Conservation (phyloP, 2,888 invertebrate genomes). For the Noctua fimbriata region DNA sequence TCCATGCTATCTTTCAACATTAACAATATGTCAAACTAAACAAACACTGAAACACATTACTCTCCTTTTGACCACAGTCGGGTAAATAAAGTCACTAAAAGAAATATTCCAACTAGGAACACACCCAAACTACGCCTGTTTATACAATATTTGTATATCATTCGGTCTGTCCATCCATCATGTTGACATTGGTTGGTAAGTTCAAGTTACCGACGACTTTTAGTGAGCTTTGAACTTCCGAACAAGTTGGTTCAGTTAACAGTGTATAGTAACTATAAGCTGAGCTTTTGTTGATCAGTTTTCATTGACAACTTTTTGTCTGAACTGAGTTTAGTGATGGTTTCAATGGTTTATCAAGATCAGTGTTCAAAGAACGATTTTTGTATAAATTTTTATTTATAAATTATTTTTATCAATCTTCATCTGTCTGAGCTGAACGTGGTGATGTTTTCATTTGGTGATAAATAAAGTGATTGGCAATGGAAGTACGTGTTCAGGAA, state of each 20-base stretch:
- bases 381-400: background rate
- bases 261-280: background rate
- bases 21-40: background rate
- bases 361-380: background rate
- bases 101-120: slow-evolving; percentile 10
- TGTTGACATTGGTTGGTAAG: slow-evolving; percentile 62
- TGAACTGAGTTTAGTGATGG: background rate
- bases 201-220: slow-evolving; percentile 37
- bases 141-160: slow-evolving; percentile 73
- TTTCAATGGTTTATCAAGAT: background rate
- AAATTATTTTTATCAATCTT: background rate
- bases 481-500: slow-evolving; percentile 29
- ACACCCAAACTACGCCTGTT: slow-evolving; percentile 37
- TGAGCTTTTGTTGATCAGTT: background rate
- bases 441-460: background rate
- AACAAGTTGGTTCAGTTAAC: slow-evolving; percentile 22
- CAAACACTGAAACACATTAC: background rate
- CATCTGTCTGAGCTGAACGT: background rate
- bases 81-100: slow-evolving; percentile 6
- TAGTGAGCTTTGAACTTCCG: slow-evolving; percentile 41
- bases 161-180: slow-evolving; percentile 63
- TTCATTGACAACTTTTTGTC: background rate
- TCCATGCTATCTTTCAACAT: no score
- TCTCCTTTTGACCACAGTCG: background rate
- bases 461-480: slow-evolving; percentile 21